phyloP scores from a whole-genome alignment of 2,113 vertebrate genomes.

The Ailuropoda melanoleuca region DNA sequence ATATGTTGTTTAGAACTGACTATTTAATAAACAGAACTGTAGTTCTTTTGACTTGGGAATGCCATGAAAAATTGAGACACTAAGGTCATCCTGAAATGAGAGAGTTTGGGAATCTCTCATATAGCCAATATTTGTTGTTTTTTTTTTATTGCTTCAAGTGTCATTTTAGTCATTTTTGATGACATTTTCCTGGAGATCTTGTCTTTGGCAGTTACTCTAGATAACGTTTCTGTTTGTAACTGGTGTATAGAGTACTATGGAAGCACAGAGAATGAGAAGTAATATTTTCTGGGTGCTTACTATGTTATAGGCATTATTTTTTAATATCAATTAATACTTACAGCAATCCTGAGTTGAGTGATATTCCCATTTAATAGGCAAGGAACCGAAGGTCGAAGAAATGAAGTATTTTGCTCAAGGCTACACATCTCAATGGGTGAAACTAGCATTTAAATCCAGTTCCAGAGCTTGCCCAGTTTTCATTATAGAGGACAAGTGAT shows the following conservation, averaged over 20 bases:
- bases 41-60: background rate
- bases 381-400: background rate
- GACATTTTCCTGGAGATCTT: background rate
- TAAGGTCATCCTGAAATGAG: background rate
- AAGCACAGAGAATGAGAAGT: background rate
- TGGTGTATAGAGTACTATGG: background rate
- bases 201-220: background rate
- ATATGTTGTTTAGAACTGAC: background rate
- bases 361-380: background rate
- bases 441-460: slow-evolving; percentile 24
- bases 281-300: background rate
- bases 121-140: background rate
- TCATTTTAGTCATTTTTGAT: background rate
- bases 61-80: background rate
- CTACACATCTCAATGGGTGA: background rate
- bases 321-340: background rate
- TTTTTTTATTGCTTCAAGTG: background rate
- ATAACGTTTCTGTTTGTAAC: background rate
- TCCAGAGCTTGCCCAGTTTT: background rate
- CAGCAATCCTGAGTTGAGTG: background rate
- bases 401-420: slow-evolving; percentile 13
- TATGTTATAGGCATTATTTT: background rate
- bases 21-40: background rate
- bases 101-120: background rate
- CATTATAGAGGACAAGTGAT: background rate